A percentile compares a stretch with the other conserved stretches of the same genome.
Evolutionary conservation across 2,797 vertebrate species (phyloP).

Genomic region (Botia almorhae): DNA sequence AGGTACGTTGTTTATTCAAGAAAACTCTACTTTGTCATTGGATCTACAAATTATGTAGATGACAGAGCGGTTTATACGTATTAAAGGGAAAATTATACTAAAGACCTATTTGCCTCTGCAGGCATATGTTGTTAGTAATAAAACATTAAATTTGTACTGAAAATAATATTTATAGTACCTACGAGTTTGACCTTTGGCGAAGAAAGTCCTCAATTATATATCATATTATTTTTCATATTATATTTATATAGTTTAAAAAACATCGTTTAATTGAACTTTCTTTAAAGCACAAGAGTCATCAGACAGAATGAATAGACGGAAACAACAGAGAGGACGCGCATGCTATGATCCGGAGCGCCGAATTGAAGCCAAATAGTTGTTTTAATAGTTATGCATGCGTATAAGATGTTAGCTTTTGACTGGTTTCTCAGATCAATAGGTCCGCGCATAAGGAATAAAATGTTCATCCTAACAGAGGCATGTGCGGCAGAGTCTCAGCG

Average conservation of each 20-base stretch:
- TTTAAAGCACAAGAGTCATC: background rate
- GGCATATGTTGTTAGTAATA: too few relatives aligned
- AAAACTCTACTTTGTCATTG: background rate
- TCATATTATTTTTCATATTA: too few relatives aligned
- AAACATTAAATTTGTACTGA: too few relatives aligned
- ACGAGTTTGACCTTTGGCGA: too few relatives aligned
- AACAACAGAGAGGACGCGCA: background rate
- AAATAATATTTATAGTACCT: too few relatives aligned
- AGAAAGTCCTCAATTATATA: too few relatives aligned
- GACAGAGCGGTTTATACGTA: background rate
- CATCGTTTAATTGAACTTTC: background rate
- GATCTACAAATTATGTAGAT: background rate
- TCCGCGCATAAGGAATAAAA: slow-evolving; percentile 67
- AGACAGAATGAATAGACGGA: background rate
- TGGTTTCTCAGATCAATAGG: background rate
- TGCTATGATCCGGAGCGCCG: background rate
- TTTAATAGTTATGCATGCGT: background rate
- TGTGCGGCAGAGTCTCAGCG: slow-evolving; percentile 66
- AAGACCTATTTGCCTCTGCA: background rate
- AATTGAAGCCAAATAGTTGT: slow-evolving; percentile 9
- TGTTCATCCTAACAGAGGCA: slow-evolving; percentile 75
- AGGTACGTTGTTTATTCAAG: background rate
- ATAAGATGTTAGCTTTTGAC: background rate
- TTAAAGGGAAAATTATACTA: background rate
- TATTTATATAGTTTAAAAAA: too few relatives aligned